These are phyloP conservation scores for Nematolebias whitei DNA, from an alignment of 2,113 vertebrate species.

Conservation along the genomic window DNA sequence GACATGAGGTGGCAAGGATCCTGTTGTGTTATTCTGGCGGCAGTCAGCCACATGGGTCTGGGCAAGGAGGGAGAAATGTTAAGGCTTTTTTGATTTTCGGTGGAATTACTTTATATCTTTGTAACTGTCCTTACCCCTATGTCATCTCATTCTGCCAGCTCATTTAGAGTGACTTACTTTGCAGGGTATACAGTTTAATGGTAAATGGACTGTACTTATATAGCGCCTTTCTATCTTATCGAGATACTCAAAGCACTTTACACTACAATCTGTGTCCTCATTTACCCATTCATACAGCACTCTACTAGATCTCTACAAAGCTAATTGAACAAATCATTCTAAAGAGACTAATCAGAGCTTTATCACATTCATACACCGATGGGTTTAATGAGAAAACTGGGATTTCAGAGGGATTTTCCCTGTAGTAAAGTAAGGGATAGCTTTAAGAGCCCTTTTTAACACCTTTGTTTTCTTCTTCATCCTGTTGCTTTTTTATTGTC, in stretches of 20 bases:
- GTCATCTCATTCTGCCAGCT: constrained; percentile 61
- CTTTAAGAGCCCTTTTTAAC: constrained; percentile 37
- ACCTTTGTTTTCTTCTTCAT: constrained; percentile 32
- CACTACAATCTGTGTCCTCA: no score
- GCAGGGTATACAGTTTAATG: constrained; percentile 36
- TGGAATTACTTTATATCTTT: constrained; percentile 65
- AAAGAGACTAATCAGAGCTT: no score
- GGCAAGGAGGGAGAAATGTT: constrained; percentile 38
- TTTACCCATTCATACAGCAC: no score
- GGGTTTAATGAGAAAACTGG: constrained; percentile 45
- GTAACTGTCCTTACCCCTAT: constrained; percentile 46
- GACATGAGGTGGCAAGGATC: constrained; percentile 65
- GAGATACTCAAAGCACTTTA: no score
- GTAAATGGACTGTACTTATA: no score
- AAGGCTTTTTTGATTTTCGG: constrained; percentile 60
- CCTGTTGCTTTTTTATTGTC: constrained; percentile 7
- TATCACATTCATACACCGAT: no score
- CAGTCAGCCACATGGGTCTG: constrained; percentile 60
- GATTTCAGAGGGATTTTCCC: constrained; percentile 31
- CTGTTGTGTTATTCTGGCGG: constrained; percentile 66
- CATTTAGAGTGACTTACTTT: constrained; percentile 58
- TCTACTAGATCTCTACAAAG: no score
- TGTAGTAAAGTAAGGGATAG: constrained; percentile 13
- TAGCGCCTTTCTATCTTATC: no score
- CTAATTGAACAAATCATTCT: no score